These are phyloP conservation scores for Plagodis dolabraria DNA, from an alignment of 2,888 invertebrate genomes.

Conservation along the genomic window DNA sequence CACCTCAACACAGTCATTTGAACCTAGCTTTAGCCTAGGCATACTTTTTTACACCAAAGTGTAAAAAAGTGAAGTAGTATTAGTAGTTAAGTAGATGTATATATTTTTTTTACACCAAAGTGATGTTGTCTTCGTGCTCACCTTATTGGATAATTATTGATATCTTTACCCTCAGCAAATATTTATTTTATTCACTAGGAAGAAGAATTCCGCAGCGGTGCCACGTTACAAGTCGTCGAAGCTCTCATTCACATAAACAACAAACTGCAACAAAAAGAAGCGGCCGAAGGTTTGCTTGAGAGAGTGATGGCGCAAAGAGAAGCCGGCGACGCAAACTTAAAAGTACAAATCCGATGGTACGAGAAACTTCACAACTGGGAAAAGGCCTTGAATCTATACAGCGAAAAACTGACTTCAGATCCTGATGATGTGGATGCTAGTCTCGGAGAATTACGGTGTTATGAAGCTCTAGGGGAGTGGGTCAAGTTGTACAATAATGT, in stretches of 20 bases:
- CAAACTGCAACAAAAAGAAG: conserved; percentile 98
- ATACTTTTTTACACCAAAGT: no score
- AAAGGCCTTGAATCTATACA: conserved; percentile 95
- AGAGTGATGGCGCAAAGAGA: conserved; percentile 94
- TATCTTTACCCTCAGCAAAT: background rate
- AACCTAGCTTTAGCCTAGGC: no score
- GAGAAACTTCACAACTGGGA: conserved; percentile 99
- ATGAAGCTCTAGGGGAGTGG: conserved; percentile 99
- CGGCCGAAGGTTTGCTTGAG: conserved; percentile 96
- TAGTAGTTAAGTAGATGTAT: no score
- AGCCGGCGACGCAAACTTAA: conserved; percentile 85
- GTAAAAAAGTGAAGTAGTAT: no score
- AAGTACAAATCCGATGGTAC: conserved; percentile 95
- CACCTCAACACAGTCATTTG: no score
- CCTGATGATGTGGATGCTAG: conserved; percentile 90
- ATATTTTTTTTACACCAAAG: no score
- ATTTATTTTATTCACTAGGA: conserved; percentile 78
- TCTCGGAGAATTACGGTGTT: conserved; percentile 96
- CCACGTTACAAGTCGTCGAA: conserved; percentile 95
- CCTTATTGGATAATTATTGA: no score
- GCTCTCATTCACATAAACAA: conserved; percentile 98
- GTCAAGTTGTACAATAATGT: conserved; percentile 92
- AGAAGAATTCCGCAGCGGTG: conserved; percentile 94
- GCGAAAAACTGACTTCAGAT: conserved; percentile 88
- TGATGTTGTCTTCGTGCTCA: no score